These are phyloP conservation scores for Hepsetus odoe DNA, from an alignment of 2,113 vertebrate species.

Conservation along the genomic window DNA sequence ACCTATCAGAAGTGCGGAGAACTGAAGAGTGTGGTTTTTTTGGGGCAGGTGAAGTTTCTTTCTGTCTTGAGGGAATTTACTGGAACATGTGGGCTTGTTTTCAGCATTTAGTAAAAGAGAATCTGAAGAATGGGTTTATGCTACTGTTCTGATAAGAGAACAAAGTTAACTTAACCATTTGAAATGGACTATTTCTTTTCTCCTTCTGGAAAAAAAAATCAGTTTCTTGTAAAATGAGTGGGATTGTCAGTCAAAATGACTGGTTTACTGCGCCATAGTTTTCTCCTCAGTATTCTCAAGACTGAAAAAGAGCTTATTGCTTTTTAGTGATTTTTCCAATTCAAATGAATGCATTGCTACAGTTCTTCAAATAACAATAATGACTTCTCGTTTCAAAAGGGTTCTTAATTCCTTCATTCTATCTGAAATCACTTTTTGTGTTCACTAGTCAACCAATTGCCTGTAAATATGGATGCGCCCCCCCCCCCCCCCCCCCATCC, in stretches of 20 bases:
- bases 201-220: slow-evolving; percentile 7
- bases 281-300: background rate
- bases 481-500: too few relatives aligned
- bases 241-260: background rate
- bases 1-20: background rate
- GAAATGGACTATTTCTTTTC: background rate
- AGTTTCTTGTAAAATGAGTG: background rate
- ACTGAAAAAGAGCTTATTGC: background rate
- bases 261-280: background rate
- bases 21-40: background rate
- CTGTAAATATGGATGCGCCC: background rate
- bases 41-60: slow-evolving; percentile 1
- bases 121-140: slow-evolving; percentile 6
- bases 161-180: slow-evolving; percentile 15
- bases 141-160: background rate
- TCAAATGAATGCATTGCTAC: background rate
- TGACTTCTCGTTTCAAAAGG: background rate
- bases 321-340: background rate
- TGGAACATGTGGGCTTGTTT: slow-evolving; percentile 24
- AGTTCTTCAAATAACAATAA: background rate
- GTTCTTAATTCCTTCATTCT: background rate
- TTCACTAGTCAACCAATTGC: background rate
- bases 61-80: background rate
- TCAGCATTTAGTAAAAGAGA: background rate
- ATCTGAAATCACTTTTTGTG: background rate